Evolutionary conservation across 2,113 vertebrate species (phyloP).

Genomic region (Nycticryphes semicollaris): DNA sequence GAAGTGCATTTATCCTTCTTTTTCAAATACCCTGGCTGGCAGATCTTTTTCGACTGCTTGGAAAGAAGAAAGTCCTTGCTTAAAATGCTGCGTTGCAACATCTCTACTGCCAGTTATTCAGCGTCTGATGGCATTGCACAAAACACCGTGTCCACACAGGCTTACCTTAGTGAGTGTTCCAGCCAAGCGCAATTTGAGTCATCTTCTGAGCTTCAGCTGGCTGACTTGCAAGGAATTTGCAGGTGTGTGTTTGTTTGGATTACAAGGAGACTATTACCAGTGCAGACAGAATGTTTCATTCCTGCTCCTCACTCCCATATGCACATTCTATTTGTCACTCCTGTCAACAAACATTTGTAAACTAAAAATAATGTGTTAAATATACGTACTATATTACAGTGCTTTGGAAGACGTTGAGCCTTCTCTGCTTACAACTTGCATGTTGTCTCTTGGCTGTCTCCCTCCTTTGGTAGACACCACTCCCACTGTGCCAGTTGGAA

Average conservation of each 20-base stretch:
- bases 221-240: conserved; percentile 4
- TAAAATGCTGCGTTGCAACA: neutral
- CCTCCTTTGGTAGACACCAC: neutral
- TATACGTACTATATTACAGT: neutral
- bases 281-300: conserved; percentile 37
- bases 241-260: conserved; percentile 53
- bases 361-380: conserved; percentile 45
- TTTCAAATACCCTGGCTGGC: neutral
- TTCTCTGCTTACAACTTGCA: neutral
- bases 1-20: neutral
- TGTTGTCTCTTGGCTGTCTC: neutral
- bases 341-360: conserved; percentile 53
- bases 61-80: neutral
- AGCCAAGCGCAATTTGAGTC: neutral
- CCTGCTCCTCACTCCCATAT: neutral
- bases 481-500: neutral
- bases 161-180: neutral
- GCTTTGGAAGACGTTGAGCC: neutral
- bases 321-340: conserved; percentile 4
- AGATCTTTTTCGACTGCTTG: neutral
- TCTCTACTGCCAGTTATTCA: neutral
- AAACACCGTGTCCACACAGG: neutral
- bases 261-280: conserved; percentile 18
- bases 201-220: conserved; percentile 10
- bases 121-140: neutral